Evolutionary conservation across 1,140 invertebrate genomes (phyloP).

Genomic region (Drosophila novamexicana): DNA sequence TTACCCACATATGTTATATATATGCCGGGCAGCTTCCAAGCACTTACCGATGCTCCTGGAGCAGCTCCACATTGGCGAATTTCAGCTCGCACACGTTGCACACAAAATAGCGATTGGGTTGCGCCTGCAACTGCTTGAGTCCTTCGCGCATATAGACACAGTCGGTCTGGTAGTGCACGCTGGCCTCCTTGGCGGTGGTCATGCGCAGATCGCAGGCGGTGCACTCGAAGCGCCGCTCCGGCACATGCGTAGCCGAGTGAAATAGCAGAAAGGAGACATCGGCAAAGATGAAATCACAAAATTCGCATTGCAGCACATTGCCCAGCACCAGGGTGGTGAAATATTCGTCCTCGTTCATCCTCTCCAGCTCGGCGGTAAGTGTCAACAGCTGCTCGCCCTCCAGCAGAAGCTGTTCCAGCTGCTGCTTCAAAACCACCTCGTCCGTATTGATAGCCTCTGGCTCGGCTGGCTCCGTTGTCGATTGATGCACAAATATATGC

Average conservation of each 20-base stretch:
- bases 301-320: slow-evolving; percentile 86
- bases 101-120: slow-evolving; percentile 72
- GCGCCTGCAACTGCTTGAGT: slow-evolving; percentile 60
- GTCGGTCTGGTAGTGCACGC: slow-evolving; percentile 86
- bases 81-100: slow-evolving; percentile 85
- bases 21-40: neutral
- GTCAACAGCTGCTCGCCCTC: slow-evolving; percentile 28
- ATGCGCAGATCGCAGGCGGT: slow-evolving; percentile 85
- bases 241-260: slow-evolving; percentile 85
- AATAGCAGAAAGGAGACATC: slow-evolving; percentile 84
- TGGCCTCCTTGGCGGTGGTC: slow-evolving; percentile 85
- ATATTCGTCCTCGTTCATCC: neutral
- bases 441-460: neutral
- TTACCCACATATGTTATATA: neutral
- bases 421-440: neutral
- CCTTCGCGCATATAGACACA: slow-evolving; percentile 84
- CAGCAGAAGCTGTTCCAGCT: slow-evolving; percentile 19
- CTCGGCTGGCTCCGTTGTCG: neutral
- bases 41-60: slow-evolving; percentile 84
- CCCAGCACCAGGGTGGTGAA: slow-evolving; percentile 50
- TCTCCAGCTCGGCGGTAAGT: neutral
- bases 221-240: slow-evolving; percentile 86
- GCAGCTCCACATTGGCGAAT: slow-evolving; percentile 74
- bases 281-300: slow-evolving; percentile 86
- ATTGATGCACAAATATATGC: slow-evolving; percentile 55